Percentiles rank a stretch among this genome's conserved stretches.
These are phyloP conservation scores for Macrosiphum euphorbiae DNA, from an alignment of 2,888 invertebrate genomes.

Conservation along the genomic window DNA sequence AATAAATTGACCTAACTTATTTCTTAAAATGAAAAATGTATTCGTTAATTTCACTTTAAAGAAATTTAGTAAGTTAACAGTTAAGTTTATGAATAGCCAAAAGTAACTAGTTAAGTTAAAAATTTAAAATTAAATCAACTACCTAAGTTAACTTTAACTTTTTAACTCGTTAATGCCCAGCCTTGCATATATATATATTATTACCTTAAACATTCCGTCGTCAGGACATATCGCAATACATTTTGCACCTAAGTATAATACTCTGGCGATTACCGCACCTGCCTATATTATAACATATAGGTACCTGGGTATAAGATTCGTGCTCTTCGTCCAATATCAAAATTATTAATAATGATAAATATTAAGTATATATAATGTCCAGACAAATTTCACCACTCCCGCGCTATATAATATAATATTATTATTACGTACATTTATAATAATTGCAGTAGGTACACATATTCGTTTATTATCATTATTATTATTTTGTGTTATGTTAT, in stretches of 20 bases:
- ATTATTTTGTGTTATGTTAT: neutral
- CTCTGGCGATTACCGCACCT: neutral
- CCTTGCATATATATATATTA: too few species aligned
- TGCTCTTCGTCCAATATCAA: neutral
- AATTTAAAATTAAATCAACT: too few species aligned
- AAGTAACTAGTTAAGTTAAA: too few species aligned
- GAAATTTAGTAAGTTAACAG: too few species aligned
- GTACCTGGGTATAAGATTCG: neutral
- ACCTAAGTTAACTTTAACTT: too few species aligned
- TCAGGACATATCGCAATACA: neutral
- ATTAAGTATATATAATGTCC: neutral
- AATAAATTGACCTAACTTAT: too few species aligned
- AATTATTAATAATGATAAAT: neutral
- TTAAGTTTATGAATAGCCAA: too few species aligned
- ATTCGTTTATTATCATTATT: conserved; percentile 16
- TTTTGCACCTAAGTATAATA: neutral
- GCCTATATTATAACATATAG: neutral
- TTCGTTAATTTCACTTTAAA: too few species aligned
- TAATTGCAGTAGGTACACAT: neutral
- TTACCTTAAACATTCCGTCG: neutral
- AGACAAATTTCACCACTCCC: neutral
- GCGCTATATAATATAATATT: conserved; percentile 4
- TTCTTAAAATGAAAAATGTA: too few species aligned
- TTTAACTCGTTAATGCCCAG: too few species aligned
- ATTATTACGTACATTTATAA: conserved; percentile 20